These are phyloP conservation scores for Leistus spinibarbis DNA, from an alignment of 2,888 invertebrate genomes.

Conservation along the genomic window DNA sequence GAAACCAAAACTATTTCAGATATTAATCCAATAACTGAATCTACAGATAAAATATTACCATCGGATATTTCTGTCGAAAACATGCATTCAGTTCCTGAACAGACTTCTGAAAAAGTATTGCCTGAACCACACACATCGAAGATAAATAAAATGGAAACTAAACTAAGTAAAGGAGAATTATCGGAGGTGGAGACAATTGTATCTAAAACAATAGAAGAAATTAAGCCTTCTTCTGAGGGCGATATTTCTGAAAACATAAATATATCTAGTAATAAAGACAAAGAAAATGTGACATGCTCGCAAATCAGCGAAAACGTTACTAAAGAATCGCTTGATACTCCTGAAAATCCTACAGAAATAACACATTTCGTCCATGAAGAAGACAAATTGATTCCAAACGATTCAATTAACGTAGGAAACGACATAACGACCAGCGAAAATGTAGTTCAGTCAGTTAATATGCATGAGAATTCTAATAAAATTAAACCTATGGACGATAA, in stretches of 20 bases:
- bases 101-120: neutral
- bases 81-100: neutral
- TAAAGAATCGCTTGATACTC: neutral
- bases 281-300: neutral
- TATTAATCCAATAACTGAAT: neutral
- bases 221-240: neutral
- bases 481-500: neutral
- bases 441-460: neutral
- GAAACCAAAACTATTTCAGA: neutral
- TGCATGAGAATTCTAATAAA: neutral
- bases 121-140: neutral
- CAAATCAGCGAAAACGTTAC: neutral
- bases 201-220: neutral
- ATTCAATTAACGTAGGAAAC: neutral
- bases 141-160: neutral
- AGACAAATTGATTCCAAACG: neutral
- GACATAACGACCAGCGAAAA: neutral
- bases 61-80: neutral
- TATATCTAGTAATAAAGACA: neutral
- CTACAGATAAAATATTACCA: neutral
- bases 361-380: neutral
- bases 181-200: neutral
- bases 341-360: neutral
- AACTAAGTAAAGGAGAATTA: neutral
- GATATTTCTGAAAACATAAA: neutral